Percentiles rank a stretch among this genome's conserved stretches.
These are phyloP conservation scores for Elmis aenea DNA, from an alignment of 2,888 invertebrate species.

Conservation along the genomic window DNA sequence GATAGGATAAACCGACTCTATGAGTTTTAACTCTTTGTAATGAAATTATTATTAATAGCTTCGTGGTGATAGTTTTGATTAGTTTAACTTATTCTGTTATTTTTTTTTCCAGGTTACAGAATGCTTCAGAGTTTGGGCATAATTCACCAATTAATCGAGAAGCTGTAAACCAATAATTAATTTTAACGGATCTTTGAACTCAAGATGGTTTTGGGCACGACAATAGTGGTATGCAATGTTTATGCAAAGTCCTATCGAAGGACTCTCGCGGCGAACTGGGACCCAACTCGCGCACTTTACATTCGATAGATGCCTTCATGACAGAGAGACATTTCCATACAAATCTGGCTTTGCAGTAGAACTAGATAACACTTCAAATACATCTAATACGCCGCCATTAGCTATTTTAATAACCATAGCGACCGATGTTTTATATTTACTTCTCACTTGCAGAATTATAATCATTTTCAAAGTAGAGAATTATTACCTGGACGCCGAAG, in stretches of 20 bases:
- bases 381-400: constrained; percentile 7
- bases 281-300: constrained; percentile 36
- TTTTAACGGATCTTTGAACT: constrained; percentile 3
- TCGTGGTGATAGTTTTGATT: too few species aligned
- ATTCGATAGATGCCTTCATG: constrained; percentile 34
- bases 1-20: too few species aligned
- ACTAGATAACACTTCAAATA: constrained; percentile 11
- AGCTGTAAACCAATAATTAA: constrained; percentile 4
- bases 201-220: constrained; percentile 37
- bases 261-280: constrained; percentile 34
- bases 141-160: constrained; percentile 2
- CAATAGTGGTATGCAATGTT: constrained; percentile 39
- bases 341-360: constrained; percentile 22
- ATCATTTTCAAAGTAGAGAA: too few species aligned
- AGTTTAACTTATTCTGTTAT: too few species aligned
- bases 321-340: constrained; percentile 23
- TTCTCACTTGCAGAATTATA: too few species aligned
- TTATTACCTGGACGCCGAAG: too few species aligned
- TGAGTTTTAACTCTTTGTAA: too few species aligned
- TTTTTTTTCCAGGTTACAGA: constrained; percentile 9
- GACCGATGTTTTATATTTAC: too few species aligned
- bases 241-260: constrained; percentile 34
- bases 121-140: too few species aligned
- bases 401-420: too few species aligned
- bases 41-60: too few species aligned